These are phyloP conservation scores for Venustoraphidia nigricollis DNA, from an alignment of 2,888 invertebrate genomes.

Conservation along the genomic window DNA sequence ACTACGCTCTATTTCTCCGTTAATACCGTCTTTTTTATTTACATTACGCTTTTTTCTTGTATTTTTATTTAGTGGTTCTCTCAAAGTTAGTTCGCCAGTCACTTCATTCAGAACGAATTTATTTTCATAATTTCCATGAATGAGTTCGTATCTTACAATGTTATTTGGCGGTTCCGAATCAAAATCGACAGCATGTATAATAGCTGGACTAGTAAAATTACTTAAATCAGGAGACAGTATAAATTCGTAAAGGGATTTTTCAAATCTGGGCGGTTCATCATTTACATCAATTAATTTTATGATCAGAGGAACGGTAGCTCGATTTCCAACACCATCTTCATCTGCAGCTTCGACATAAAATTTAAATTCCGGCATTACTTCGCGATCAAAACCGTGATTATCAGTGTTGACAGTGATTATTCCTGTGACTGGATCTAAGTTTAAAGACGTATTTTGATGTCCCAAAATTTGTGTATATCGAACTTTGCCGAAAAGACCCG, in stretches of 20 bases:
- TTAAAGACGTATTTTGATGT: slow-evolving; percentile 60
- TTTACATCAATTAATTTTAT: slow-evolving; percentile 51
- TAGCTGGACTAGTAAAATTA: slow-evolving; percentile 62
- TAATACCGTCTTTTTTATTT: not conserved
- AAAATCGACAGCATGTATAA: slow-evolving; percentile 67
- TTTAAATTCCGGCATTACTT: slow-evolving; percentile 58
- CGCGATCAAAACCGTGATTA: slow-evolving; percentile 67
- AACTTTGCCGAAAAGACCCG: slow-evolving; percentile 59
- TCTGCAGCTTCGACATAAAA: slow-evolving; percentile 79
- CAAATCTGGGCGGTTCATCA: slow-evolving; percentile 65
- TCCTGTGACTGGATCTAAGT: slow-evolving; percentile 64
- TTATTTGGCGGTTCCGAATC: slow-evolving; percentile 78
- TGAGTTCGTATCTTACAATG: slow-evolving; percentile 67
- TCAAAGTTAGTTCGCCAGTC: slow-evolving; percentile 57
- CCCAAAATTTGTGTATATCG: slow-evolving; percentile 66
- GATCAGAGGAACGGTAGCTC: slow-evolving; percentile 54
- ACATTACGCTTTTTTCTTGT: slow-evolving; percentile 19
- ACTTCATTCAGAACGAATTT: slow-evolving; percentile 60
- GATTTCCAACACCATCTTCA: slow-evolving; percentile 66
- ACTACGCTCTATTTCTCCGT: slow-evolving; percentile 9
- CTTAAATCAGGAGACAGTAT: slow-evolving; percentile 56
- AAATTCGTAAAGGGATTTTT: slow-evolving; percentile 63
- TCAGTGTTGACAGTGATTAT: slow-evolving; percentile 63
- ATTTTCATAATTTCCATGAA: slow-evolving; percentile 58
- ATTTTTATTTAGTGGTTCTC: slow-evolving; percentile 28